phyloP scores from a whole-genome alignment of 2,888 invertebrate genomes.

The Megalurothrips usitatus region DNA sequence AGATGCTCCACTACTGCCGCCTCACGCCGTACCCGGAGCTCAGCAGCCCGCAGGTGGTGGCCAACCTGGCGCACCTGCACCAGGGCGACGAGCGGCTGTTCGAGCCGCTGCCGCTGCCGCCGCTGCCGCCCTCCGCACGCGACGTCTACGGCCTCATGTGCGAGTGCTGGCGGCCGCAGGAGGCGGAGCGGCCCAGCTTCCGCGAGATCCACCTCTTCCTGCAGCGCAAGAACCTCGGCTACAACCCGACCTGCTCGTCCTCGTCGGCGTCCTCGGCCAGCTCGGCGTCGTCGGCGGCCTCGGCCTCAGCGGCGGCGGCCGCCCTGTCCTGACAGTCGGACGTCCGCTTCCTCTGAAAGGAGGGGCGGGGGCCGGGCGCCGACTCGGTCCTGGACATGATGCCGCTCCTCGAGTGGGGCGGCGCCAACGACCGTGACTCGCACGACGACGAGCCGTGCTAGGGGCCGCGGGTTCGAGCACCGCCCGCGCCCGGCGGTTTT shows the following conservation, averaged over 20 bases:
- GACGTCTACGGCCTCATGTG: conserved; percentile 59
- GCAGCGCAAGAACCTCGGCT: conserved; percentile 50
- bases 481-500: not conserved
- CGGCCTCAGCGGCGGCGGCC: conserved; percentile 9
- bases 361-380: not conserved
- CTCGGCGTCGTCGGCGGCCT: not conserved
- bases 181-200: conserved; percentile 55
- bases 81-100: conserved; percentile 49
- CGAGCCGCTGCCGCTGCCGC: conserved; percentile 46
- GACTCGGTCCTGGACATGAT: not conserved
- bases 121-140: conserved; percentile 53
- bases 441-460: too few relatives aligned
- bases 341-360: conserved; percentile 2
- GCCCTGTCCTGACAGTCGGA: conserved; percentile 21
- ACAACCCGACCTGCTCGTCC: conserved; percentile 38
- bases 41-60: conserved; percentile 72
- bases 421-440: not conserved
- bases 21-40: conserved; percentile 72
- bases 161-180: conserved; percentile 57
- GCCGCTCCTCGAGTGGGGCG: not conserved
- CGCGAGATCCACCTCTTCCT: conserved; percentile 59
- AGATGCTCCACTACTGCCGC: conserved; percentile 73
- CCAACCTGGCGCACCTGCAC: conserved; percentile 70
- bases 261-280: not conserved
- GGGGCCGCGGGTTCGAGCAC: not conserved